Conservation (phyloP, 2,888 invertebrate species). For the Dolichopus griseipennis region DNA sequence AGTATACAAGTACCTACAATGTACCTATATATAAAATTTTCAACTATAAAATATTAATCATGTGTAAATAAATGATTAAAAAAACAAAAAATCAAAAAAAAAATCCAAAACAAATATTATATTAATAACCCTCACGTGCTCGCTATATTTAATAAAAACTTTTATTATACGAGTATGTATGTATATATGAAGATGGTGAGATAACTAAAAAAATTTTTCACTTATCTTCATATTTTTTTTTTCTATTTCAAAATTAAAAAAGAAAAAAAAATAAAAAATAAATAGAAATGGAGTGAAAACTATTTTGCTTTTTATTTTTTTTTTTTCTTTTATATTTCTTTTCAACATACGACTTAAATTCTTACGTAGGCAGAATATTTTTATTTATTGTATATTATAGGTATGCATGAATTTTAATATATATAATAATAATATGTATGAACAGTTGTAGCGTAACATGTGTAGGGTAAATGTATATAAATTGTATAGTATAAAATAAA, state of each 20-base stretch:
- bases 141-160: conserved; percentile 6
- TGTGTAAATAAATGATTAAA: not conserved
- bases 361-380: no score
- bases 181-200: not conserved
- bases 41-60: not conserved
- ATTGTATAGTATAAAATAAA: no score
- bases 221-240: not conserved
- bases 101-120: conserved; percentile 9
- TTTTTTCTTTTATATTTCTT: no score
- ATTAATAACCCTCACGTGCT: conserved; percentile 13
- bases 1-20: not conserved
- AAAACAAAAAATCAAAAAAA: conserved; percentile 4
- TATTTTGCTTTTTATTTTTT: no score
- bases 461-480: no score
- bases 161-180: not conserved
- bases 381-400: no score
- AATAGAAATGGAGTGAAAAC: no score
- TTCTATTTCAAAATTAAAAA: not conserved
- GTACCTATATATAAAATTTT: not conserved
- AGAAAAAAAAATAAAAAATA: no score
- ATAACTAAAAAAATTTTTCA: not conserved
- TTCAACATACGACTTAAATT: no score
- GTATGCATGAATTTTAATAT: no score
- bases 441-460: no score
- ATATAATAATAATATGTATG: no score